Conservation (phyloP, 2,888 invertebrate genomes). For the Hirudinaria manillensis region DNA sequence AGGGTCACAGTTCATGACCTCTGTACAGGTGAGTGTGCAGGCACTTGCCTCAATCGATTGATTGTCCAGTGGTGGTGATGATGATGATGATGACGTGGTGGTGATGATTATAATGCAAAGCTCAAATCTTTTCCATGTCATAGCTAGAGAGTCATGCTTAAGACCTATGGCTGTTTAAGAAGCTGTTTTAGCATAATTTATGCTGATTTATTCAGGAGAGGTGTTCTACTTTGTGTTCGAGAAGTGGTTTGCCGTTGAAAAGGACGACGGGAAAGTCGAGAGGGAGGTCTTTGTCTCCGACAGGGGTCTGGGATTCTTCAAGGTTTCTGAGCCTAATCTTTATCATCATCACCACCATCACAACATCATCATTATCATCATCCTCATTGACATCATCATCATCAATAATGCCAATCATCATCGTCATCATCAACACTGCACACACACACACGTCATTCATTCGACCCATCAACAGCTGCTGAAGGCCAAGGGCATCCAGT, state of each 20-base stretch:
- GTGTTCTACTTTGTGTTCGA: constrained; percentile 52
- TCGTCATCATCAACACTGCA: not conserved
- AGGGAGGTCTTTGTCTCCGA: constrained; percentile 50
- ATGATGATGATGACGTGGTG: not conserved
- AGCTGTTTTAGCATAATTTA: not conserved
- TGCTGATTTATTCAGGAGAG: constrained; percentile 41
- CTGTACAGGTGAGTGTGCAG: constrained; percentile 44
- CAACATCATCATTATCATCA: constrained; percentile 3
- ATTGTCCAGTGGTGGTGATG: not conserved
- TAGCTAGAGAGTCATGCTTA: too few species aligned
- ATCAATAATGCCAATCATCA: not conserved
- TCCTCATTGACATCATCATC: not conserved
- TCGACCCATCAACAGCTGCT: constrained; percentile 43
- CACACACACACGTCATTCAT: not conserved
- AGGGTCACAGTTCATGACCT: constrained; percentile 51
- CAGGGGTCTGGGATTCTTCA: constrained; percentile 45
- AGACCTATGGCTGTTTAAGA: not conserved
- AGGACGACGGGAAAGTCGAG: constrained; percentile 54
- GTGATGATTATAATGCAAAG: not conserved
- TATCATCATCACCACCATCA: not conserved
- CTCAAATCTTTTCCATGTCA: too few species aligned
- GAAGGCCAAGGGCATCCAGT: constrained; percentile 50
- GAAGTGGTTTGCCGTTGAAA: constrained; percentile 54
- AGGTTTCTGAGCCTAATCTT: constrained; percentile 41
- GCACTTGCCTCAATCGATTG: not conserved